Evolutionary conservation across 2,888 invertebrate genomes (phyloP), one percentile per base, ranked within the genome.

Genomic region (Nomada ferruginata): DNA sequence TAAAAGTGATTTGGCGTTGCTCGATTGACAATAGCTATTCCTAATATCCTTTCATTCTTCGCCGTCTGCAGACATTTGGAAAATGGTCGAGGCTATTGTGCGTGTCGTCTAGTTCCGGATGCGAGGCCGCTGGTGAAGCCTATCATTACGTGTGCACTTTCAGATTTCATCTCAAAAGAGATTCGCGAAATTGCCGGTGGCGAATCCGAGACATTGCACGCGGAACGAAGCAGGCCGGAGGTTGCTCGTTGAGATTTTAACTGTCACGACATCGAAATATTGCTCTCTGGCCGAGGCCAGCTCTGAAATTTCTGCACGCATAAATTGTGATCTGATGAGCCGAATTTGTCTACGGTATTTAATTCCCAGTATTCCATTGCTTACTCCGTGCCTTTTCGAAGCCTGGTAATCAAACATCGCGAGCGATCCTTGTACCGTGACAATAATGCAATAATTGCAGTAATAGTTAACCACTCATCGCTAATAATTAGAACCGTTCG

Each of bases 231-330:
- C 60, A 59, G 79, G 64, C 60, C 69, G 36, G 70, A 66, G 29
- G 53, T 63, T 44, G 76, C 76, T 75, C 76, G 65, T 76, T 76
- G 79, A 71, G 79, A 80, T 86, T 83, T 86, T 70, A 83, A 70
- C 76, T 80, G 85, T 85, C 85, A 80, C 85, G 83, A 66, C 78
- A 69, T 85, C 74, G 77, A 75, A 71, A 81, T 76, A 76, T 85
- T 76, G 69, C 76, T 84, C 29, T 70, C 61, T 26, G 20, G 50
- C 18, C 42, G 78, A 36, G 61, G 50, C 55, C 44, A 59, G 65
- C 65, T 64, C 65, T 50, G 50, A 60, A 71, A 72, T 59, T 44
- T 79, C n/a, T 47, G 44, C 69, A 36, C 52, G 79, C 64, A 79
- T 66, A 75, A 82, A 75, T 82, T 82, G 57, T 68, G 68, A 73